Evolutionary conservation across 2,113 vertebrate species (phyloP), one percentile per base, ranked within the genome.

Genomic region (Corythornis madagascariensis): DNA sequence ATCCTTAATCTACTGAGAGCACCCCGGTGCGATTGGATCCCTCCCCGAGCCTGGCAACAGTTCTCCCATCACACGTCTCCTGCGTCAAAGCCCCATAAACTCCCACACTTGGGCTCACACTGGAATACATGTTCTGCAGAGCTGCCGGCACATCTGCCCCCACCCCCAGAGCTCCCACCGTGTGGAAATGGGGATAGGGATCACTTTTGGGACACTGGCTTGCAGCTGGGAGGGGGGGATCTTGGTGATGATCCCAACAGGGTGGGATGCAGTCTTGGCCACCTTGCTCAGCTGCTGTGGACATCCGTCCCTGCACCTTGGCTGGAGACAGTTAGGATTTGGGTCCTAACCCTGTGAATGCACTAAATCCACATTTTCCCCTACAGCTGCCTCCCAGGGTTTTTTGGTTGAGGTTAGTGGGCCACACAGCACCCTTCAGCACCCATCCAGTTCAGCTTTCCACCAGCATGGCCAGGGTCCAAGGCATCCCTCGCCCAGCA

Each of bases 41-140:
- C 69, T 94, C 93, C 83, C 79, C 1, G 15, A 94, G 91, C 91
- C 92, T 92, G 93, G 92, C 86, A 93, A 91, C 86, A 93, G 50
- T 92, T 93, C 92, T 74, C 45, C 85, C 88, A 77, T 88, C 94
- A 94, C 85, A 88, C 52, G 53, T 92, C 87, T 95, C 72, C 92
- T 96, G 92, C 94, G 87, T 96, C 92, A 96, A 73, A 94, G 85
- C 96, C 78, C 87, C 1, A 16, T 76, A 87, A 69, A 87, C 91
- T 85, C 93, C 94, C 79, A 92, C 91, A 82, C 87, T 77, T 47
- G 82, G 40, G 59, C 89, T 94, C 80, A 79, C 52, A 56, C 79
- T 60, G 76, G 80, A 74, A 82, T 75, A 35, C 75, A 38, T 89
- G 81, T 92, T 65, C 75, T 83, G 75, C 2, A 1, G 76, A 74